Conservation (phyloP, 2,797 vertebrate genomes). For the Hoplostethus atlanticus region DNA sequence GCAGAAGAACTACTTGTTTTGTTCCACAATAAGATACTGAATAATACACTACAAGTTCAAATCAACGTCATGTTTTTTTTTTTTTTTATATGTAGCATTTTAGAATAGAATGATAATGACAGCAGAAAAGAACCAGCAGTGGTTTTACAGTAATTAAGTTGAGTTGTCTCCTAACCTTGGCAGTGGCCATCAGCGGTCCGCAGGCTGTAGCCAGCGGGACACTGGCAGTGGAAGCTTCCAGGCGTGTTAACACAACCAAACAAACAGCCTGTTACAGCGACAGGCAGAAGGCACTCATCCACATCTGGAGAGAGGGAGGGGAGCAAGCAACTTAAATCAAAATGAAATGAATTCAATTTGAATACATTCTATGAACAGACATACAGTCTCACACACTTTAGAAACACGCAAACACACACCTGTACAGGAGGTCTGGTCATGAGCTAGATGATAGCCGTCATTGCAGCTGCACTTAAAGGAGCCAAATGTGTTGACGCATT, state of each 20-base stretch:
- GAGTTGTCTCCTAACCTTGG: constrained; percentile 54
- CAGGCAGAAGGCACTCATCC: constrained; percentile 69
- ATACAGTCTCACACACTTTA: neutral
- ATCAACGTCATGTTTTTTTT: too few relatives aligned
- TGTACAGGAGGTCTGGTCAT: constrained; percentile 45
- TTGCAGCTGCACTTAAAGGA: constrained; percentile 75
- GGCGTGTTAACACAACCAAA: constrained; percentile 74
- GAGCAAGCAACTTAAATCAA: neutral
- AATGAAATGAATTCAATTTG: neutral
- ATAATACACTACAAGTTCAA: too few relatives aligned
- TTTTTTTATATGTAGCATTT: neutral
- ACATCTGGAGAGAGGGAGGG: constrained; percentile 66
- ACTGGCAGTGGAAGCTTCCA: constrained; percentile 72
- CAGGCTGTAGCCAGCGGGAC: constrained; percentile 67
- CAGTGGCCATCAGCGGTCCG: constrained; percentile 54
- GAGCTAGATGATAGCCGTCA: constrained; percentile 60
- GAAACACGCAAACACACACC: constrained; percentile 33
- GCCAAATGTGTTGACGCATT: constrained; percentile 79
- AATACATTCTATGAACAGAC: constrained; percentile 20
- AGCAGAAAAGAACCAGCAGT: neutral
- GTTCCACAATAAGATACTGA: too few relatives aligned
- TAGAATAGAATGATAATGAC: too few relatives aligned
- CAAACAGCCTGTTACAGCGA: constrained; percentile 58
- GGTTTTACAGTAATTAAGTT: neutral
- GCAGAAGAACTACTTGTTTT: too few relatives aligned